Conservation (phyloP, 2,888 invertebrate genomes). For the Pseudeuparius sepicola region DNA sequence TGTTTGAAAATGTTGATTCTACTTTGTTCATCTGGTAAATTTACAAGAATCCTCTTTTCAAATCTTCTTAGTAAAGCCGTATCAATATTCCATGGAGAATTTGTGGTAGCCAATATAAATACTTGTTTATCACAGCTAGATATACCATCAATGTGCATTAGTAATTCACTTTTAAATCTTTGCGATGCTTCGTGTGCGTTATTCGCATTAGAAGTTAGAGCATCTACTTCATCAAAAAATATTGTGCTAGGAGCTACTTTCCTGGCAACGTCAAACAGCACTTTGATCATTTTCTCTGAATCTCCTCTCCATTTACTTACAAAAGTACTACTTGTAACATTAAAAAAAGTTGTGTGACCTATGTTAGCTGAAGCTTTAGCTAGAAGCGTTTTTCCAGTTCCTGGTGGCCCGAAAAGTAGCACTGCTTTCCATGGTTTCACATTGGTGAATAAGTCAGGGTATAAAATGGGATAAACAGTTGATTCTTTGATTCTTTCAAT, state of each 20-base stretch:
- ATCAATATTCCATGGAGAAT: conserved; percentile 90
- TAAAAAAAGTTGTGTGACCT: conserved; percentile 74
- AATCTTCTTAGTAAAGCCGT: conserved; percentile 77
- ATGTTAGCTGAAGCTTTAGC: conserved; percentile 83
- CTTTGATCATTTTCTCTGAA: conserved; percentile 84
- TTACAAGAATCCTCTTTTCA: conserved; percentile 77
- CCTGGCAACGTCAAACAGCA: conserved; percentile 76
- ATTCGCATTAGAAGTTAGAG: conserved; percentile 55
- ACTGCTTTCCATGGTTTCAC: conserved; percentile 67
- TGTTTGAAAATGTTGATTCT: conserved; percentile 59
- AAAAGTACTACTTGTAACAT: conserved; percentile 78
- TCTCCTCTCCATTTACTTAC: conserved; percentile 97
- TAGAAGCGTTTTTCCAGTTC: conserved; percentile 77
- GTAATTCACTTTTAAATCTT: conserved; percentile 79
- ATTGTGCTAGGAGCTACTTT: conserved; percentile 77
- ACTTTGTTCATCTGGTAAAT: conserved; percentile 59
- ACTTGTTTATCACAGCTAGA: conserved; percentile 52
- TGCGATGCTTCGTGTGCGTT: conserved; percentile 80
- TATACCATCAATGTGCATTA: conserved; percentile 78
- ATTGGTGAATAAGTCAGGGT: conserved; percentile 61
- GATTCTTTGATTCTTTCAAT: conserved; percentile 77
- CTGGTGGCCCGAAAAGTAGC: conserved; percentile 60
- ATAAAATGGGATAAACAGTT: conserved; percentile 67
- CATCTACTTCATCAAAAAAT: conserved; percentile 89
- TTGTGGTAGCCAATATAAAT: conserved; percentile 78